These are phyloP conservation scores for Pemphigus obesinymphae DNA, from an alignment of 1,140 invertebrate genomes.

Conservation along the genomic window DNA sequence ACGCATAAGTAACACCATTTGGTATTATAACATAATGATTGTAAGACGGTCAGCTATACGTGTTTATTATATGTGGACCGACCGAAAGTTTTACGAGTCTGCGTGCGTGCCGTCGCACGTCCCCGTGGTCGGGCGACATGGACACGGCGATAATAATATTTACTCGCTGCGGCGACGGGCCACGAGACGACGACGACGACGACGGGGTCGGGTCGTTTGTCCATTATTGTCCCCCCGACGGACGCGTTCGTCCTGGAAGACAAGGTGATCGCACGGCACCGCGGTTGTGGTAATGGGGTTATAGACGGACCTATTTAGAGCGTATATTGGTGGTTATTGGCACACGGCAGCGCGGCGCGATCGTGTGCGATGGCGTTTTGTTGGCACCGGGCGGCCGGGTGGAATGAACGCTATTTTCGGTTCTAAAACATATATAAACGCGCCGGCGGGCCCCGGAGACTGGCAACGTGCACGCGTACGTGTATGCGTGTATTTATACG, in stretches of 20 bases:
- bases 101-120: not conserved
- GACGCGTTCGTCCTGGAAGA: constrained; percentile 11
- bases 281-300: constrained; percentile 38
- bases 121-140: too few relatives aligned
- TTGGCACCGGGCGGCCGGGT: constrained; percentile 29
- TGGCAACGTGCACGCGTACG: not conserved
- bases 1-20: too few relatives aligned
- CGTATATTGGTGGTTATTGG: constrained; percentile 39
- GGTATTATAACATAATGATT: too few relatives aligned
- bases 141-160: not conserved
- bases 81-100: too few relatives aligned
- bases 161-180: not conserved
- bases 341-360: constrained; percentile 8
- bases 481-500: not conserved
- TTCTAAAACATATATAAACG: constrained; percentile 21
- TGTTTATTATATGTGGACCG: too few relatives aligned
- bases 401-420: constrained; percentile 42
- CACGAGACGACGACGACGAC: too few relatives aligned
- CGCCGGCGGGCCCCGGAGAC: not conserved
- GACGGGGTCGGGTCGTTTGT: not conserved
- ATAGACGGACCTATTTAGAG: constrained; percentile 39
- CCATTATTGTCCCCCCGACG: not conserved
- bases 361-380: constrained; percentile 33
- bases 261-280: constrained; percentile 18
- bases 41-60: too few relatives aligned